Conservation (phyloP, 2,113 vertebrate species). For the Chlorodrepanis virens region DNA sequence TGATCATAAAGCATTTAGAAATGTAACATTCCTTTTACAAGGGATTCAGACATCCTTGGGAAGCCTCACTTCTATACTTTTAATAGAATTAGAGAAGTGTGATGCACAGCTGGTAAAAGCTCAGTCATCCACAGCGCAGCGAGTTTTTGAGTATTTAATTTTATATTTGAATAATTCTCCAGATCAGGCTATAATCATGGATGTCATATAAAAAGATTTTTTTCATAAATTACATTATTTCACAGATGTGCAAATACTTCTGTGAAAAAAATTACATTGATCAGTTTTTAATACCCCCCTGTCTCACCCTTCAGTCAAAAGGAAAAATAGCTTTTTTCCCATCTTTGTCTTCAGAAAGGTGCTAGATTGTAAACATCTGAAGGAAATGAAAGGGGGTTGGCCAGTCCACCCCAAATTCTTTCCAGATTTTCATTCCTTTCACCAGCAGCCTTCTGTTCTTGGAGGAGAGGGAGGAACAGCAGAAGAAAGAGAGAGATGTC, state of each 20-base stretch:
- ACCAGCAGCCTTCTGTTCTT: slow-evolving; percentile 76
- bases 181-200: slow-evolving; percentile 80
- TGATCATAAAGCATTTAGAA: slow-evolving; percentile 51
- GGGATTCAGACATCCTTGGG: slow-evolving; percentile 36
- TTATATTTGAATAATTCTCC: slow-evolving; percentile 82
- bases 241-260: slow-evolving; percentile 82
- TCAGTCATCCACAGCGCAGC: slow-evolving; percentile 69
- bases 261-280: slow-evolving; percentile 82
- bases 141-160: slow-evolving; percentile 79
- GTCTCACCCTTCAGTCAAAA: slow-evolving; percentile 82
- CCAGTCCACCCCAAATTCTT: slow-evolving; percentile 81
- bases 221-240: slow-evolving; percentile 78
- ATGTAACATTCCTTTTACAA: slow-evolving; percentile 32
- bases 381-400: slow-evolving; percentile 81
- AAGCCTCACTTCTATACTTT: slow-evolving; percentile 62
- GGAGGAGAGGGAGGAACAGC: slow-evolving; percentile 71
- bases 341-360: slow-evolving; percentile 84
- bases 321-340: slow-evolving; percentile 76
- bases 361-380: slow-evolving; percentile 85
- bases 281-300: slow-evolving; percentile 82
- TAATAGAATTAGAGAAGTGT: slow-evolving; percentile 72
- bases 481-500: slow-evolving; percentile 58
- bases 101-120: slow-evolving; percentile 72
- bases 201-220: slow-evolving; percentile 77
- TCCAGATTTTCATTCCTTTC: slow-evolving; percentile 82